A percentile compares a stretch with the other conserved stretches of the same genome.
phyloP scores from a whole-genome alignment of 2,888 invertebrate genomes.

The Mystacides longicornis region DNA sequence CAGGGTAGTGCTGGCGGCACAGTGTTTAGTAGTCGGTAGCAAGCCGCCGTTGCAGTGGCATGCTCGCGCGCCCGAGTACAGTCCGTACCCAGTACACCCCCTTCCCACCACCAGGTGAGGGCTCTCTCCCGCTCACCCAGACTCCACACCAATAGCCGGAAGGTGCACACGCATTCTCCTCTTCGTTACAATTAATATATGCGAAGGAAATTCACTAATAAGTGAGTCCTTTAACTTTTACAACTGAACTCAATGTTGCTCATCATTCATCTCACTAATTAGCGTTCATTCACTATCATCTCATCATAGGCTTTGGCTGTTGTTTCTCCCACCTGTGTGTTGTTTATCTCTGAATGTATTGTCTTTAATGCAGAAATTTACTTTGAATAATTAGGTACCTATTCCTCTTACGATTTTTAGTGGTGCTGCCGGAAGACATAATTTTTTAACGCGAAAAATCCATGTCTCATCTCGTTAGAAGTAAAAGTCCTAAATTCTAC shows the following conservation, averaged over 20 bases:
- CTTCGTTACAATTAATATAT: conserved; percentile 15
- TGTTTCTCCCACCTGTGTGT: not conserved
- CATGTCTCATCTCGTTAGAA: too few species aligned
- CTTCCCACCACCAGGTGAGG: conserved; percentile 13
- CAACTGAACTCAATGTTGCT: not conserved
- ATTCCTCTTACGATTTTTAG: too few species aligned
- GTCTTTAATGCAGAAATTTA: too few species aligned
- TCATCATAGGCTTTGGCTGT: conserved; percentile 3
- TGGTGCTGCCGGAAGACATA: too few species aligned
- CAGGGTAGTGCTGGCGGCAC: conserved; percentile 35
- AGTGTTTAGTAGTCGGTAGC: conserved; percentile 27
- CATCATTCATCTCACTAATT: not conserved
- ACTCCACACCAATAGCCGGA: conserved; percentile 5
- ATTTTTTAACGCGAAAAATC: too few species aligned
- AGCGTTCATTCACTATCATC: conserved; percentile 3
- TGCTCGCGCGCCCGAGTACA: conserved; percentile 4
- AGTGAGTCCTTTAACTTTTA: conserved; percentile 19
- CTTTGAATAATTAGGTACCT: too few species aligned
- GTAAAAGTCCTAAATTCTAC: too few species aligned
- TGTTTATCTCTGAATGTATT: too few species aligned
- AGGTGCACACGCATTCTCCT: conserved; percentile 17
- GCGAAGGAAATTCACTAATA: conserved; percentile 24
- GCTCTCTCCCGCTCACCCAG: too few species aligned
- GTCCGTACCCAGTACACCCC: conserved; percentile 7
- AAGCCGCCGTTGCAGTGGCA: conserved; percentile 29